Base-by-base conservation (phyloP, 1,140 invertebrate genomes). In the Trypoxylus dichotomus region DNA sequence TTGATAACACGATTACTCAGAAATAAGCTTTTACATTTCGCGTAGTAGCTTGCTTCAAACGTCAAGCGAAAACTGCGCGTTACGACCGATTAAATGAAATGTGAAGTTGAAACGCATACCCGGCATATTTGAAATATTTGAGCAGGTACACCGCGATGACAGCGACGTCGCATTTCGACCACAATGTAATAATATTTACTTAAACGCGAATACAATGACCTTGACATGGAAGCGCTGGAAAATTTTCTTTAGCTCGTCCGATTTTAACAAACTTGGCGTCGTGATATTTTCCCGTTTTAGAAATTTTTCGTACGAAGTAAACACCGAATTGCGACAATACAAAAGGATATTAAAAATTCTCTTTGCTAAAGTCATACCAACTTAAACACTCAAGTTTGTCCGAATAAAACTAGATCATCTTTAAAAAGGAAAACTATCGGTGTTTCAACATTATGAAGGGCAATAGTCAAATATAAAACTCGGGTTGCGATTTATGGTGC, bases 141-240 rank as follows among this genome's bases (percentile, higher is more conserved):
- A 24, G 60, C 27, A 68, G 60, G 24, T 68, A 68, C 24, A 68
- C 25, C 19, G 24, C 13, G 27, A 24, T 8, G 24, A 68, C 60
- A 68, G 27, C 27, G 60, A 25, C 21, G 60, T 27, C 21, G 7
- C 60, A 68, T 68, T 68, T 68, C 24, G 7, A 68, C 7, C 27
- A 68, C 60, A 68, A 68, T 68, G 60, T 68, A 68, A 68, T 68
- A 68, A 68, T 68, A 68, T 68, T 68, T 68, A 68, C 60, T 68
- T 68, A 68, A 19, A 5, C 15, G 21, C 60, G 60, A 24, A 68
- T 13, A 29, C 27, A 2, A 24, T 68, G 60, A 29, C 60, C 60
- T 68, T 68, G 60, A 68, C 60, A 68, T 29, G 60, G 24, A 68
- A 68, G 3, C 60, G 60, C 15, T 68, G 60, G 19, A n/a, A 54